Evolutionary conservation across 2,797 vertebrate species (phyloP).

Genomic region (Lutjanus argentimaculatus): DNA sequence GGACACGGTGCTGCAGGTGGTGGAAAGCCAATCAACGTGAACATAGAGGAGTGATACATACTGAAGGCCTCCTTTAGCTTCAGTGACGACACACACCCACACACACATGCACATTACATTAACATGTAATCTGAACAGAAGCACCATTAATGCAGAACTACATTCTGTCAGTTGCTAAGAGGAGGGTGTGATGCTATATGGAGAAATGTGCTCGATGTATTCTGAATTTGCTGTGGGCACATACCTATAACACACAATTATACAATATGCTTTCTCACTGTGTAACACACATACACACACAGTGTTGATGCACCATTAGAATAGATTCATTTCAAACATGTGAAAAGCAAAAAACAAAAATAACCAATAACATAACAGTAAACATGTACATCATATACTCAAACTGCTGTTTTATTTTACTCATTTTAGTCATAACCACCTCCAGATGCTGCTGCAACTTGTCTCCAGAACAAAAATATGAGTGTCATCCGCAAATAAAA

Average conservation of each 20-base stretch:
- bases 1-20: conserved; percentile 2
- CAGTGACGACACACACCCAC: conserved; percentile 16
- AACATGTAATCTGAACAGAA: conserved; percentile 14
- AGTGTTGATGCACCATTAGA: neutral
- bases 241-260: neutral
- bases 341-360: too few relatives aligned
- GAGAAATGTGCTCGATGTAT: neutral
- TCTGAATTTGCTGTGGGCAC: neutral
- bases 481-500: too few relatives aligned
- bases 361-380: too few relatives aligned
- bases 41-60: neutral
- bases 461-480: too few relatives aligned
- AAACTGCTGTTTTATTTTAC: too few relatives aligned
- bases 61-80: conserved; percentile 9
- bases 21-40: conserved; percentile 8
- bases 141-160: neutral
- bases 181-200: neutral
- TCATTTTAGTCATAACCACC: too few relatives aligned
- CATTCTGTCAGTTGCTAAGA: conserved; percentile 1
- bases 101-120: conserved; percentile 2
- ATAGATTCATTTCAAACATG: too few relatives aligned
- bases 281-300: conserved; percentile 1
- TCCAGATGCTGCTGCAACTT: too few relatives aligned
- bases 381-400: too few relatives aligned
- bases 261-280: neutral